Conservation (phyloP, 2,888 invertebrate species). For the Acanthosepion esculentum region DNA sequence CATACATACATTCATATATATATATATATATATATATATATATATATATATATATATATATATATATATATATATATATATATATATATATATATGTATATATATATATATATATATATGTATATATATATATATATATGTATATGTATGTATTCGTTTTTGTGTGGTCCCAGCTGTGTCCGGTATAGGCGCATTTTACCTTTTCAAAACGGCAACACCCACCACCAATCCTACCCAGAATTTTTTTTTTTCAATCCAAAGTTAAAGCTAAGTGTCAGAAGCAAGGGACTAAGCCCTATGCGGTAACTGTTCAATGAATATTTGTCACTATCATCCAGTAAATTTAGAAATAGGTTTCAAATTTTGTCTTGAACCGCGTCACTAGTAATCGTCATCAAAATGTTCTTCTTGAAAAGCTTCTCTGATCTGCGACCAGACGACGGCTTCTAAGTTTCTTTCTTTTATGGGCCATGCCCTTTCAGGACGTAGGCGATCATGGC, state of each 20-base stretch:
- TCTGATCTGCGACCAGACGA: too few relatives aligned
- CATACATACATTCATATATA: background rate
- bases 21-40: background rate
- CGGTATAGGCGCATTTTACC: background rate
- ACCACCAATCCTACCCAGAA: background rate
- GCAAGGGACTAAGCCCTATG: background rate
- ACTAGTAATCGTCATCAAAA: too few relatives aligned
- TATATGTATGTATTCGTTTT: background rate
- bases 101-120: background rate
- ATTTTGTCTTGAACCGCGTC: too few relatives aligned
- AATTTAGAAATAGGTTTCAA: too few relatives aligned
- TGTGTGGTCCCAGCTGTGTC: slow-evolving; percentile 33
- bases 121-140: background rate
- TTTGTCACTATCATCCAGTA: background rate
- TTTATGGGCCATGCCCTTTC: too few relatives aligned
- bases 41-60: background rate
- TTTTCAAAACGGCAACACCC: slow-evolving; percentile 3
- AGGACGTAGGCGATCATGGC: too few relatives aligned
- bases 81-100: background rate
- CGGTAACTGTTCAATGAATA: background rate
- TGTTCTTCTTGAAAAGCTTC: too few relatives aligned
- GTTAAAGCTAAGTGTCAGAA: background rate
- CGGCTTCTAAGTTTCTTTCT: too few relatives aligned
- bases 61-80: background rate
- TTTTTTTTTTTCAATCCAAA: background rate